Evolutionary conservation across 2,888 invertebrate genomes (phyloP).

Genomic region (Eucera pruinosa): DNA sequence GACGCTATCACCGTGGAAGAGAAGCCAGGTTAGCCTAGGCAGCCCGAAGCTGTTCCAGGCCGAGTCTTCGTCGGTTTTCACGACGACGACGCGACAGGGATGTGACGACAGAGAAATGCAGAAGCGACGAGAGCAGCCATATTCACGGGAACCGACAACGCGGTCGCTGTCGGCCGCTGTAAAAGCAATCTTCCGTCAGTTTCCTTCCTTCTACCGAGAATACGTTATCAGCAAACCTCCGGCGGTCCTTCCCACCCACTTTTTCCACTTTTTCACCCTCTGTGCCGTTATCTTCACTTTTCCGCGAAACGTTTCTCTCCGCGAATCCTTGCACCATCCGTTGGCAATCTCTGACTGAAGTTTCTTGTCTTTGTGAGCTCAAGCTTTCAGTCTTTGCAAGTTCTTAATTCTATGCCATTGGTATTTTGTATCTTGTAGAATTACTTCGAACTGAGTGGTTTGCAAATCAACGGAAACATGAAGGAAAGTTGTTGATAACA

Average conservation of each 20-base stretch:
- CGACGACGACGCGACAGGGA: constrained; percentile 60
- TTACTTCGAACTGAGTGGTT: no score
- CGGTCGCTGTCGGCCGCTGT: constrained; percentile 68
- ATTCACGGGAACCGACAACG: constrained; percentile 72
- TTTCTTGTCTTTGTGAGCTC: not conserved
- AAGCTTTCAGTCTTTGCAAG: no score
- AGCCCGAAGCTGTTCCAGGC: constrained; percentile 58
- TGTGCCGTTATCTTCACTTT: not conserved
- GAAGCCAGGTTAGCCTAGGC: constrained; percentile 16
- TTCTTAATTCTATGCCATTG: no score
- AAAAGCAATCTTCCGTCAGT: constrained; percentile 81
- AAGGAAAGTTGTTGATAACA: no score
- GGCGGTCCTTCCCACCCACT: constrained; percentile 23
- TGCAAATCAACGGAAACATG: no score
- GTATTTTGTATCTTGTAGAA: no score
- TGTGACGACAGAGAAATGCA: constrained; percentile 64
- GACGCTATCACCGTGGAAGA: constrained; percentile 39
- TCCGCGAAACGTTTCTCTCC: not conserved
- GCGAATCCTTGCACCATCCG: not conserved
- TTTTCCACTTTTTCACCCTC: constrained; percentile 27
- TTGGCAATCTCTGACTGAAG: not conserved
- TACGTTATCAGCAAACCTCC: constrained; percentile 77
- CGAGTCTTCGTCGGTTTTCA: constrained; percentile 63
- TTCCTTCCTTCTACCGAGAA: constrained; percentile 78
- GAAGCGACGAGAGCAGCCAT: constrained; percentile 53